Conservation (phyloP, 2,797 vertebrate species). For the Oreochromis mossambicus region DNA sequence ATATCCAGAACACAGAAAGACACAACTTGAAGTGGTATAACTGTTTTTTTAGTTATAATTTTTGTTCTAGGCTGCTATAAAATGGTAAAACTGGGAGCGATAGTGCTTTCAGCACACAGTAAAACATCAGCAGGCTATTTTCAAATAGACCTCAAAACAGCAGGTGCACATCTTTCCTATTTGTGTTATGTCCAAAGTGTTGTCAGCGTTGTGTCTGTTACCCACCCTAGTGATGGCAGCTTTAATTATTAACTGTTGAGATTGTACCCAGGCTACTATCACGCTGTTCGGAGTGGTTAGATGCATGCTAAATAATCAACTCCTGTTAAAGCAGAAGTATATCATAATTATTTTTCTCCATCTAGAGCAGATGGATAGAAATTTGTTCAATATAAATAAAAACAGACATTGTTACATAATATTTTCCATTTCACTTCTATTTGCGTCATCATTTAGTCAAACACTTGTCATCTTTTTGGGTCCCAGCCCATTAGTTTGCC, state of each 20-base stretch:
- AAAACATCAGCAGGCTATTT: background rate
- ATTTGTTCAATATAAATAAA: background rate
- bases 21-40: background rate
- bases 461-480: background rate
- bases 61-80: background rate
- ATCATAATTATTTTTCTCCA: background rate
- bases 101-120: background rate
- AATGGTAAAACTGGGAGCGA: background rate
- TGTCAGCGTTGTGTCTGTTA: background rate
- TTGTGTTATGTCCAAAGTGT: background rate
- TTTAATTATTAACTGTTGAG: background rate
- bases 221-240: background rate
- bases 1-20: background rate
- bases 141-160: background rate
- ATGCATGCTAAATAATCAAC: background rate
- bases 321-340: background rate
- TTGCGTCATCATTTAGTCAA: constrained; percentile 17
- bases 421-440: background rate
- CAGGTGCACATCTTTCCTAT: background rate
- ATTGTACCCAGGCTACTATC: background rate
- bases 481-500: background rate
- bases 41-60: background rate
- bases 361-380: background rate
- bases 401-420: background rate
- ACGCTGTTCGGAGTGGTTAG: background rate